phyloP scores from a whole-genome alignment of 2,888 invertebrate genomes.

The Anoplius nigerrimus region DNA sequence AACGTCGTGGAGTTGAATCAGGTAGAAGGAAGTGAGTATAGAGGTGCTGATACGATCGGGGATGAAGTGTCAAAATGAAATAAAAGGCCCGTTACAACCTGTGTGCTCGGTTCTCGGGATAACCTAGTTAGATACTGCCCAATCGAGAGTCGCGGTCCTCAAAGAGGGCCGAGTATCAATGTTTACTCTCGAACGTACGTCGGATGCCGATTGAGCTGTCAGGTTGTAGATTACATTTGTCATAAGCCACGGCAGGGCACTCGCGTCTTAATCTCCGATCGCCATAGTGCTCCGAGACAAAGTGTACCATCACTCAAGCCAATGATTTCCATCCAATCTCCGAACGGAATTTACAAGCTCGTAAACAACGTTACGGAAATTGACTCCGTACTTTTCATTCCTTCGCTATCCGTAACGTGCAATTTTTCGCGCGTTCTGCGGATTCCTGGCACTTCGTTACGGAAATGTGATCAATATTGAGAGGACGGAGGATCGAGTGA shows the following conservation, averaged over 20 bases:
- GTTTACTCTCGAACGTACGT: constrained; percentile 30
- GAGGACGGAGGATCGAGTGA: constrained; percentile 3
- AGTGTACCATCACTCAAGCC: too few relatives aligned
- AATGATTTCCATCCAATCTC: neutral
- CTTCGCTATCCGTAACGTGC: too few relatives aligned
- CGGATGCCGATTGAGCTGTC: constrained; percentile 63
- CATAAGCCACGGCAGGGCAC: constrained; percentile 59
- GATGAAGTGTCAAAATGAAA: neutral
- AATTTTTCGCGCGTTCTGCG: too few relatives aligned
- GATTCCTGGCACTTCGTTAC: too few relatives aligned
- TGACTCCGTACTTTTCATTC: too few relatives aligned
- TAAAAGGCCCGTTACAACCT: too few relatives aligned
- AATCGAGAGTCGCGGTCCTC: constrained; percentile 32
- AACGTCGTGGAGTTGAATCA: neutral
- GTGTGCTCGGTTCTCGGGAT: constrained; percentile 19
- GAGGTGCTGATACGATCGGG: constrained; percentile 4
- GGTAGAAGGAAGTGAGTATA: neutral
- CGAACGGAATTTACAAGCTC: neutral
- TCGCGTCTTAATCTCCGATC: constrained; percentile 51
- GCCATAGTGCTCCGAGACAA: constrained; percentile 29
- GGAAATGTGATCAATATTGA: constrained; percentile 1
- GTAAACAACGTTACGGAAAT: too few relatives aligned
- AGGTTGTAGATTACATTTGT: constrained; percentile 64
- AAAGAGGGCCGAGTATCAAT: constrained; percentile 33
- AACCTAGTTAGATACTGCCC: constrained; percentile 43